Evolutionary conservation across 30 jellyfish, hydroid and myxozoan species (phyloP).

Genomic region (Euphysa ruthae): DNA sequence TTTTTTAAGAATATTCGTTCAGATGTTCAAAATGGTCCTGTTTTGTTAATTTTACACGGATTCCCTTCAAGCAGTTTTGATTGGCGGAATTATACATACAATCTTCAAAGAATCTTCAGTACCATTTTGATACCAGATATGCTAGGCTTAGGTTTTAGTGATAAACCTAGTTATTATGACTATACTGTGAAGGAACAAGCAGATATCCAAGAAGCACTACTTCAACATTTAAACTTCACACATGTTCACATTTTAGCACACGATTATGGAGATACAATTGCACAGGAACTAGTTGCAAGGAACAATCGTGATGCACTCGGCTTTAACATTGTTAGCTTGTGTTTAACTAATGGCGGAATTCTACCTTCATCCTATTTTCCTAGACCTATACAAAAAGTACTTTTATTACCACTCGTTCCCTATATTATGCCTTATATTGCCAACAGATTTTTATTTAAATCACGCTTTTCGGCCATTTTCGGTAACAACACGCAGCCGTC

Average conservation of each 20-base stretch:
- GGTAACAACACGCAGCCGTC: slow-evolving; percentile 54
- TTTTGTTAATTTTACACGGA: background rate
- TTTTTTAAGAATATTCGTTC: no score
- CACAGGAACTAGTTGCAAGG: background rate
- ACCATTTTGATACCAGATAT: background rate
- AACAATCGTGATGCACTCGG: no score
- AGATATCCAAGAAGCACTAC: background rate
- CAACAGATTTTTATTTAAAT: slow-evolving; percentile 23
- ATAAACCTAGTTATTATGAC: background rate
- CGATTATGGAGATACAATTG: background rate
- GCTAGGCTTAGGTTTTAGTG: no score
- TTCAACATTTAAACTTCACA: background rate
- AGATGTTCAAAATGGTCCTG: no score
- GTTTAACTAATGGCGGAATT: slow-evolving; percentile 74
- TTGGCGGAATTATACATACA: background rate
- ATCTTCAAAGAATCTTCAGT: background rate
- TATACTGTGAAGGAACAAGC: no score
- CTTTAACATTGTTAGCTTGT: slow-evolving; percentile 40
- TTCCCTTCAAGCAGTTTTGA: background rate
- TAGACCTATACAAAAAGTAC: slow-evolving; percentile 42
- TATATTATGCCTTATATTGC: slow-evolving; percentile 31
- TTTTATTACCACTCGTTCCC: slow-evolving; percentile 26
- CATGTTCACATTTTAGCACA: slow-evolving; percentile 1
- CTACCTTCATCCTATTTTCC: slow-evolving; percentile 63
- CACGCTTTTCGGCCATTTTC: slow-evolving; percentile 53